Evolutionary conservation across 2,797 vertebrate genomes (phyloP), one percentile per base, ranked within the genome.

Genomic region (Semotilus atromaculatus): DNA sequence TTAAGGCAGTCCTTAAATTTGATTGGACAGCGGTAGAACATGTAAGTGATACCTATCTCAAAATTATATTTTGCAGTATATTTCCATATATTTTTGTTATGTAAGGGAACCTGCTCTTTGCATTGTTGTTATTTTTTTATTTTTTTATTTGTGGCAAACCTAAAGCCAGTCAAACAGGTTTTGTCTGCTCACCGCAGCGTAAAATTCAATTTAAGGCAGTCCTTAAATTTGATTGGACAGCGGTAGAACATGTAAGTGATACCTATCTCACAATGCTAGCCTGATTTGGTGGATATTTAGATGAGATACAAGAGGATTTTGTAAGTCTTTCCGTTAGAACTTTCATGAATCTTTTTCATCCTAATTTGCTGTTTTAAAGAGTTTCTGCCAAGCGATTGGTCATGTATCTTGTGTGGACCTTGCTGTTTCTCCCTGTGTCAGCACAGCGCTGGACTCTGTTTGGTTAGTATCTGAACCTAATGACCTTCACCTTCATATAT

Each of bases 391-490:
- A 75, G 19, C 29, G 1, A 75, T 1, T 53, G 11, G 36, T 36
- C 11, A 55, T 55, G 73, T 36, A 75, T 55, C 11, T 75, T 55
- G 2, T 55, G 5, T 75, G 73, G 73, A 36, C 31, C 7, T 75
- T 94, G 85, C 87, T 93, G 19, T 85, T 94, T 84, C 80, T 90
- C 26, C 23, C 38, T 36, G 70, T 78, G 1, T 83, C 86, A 64
- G 88, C n/a, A 82, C 81, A 79, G 4, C 78, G 3, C 7, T 85
- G 90, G 0, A 38, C 73, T 40, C 0, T 87, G 0, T 88, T 92
- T 76, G 66, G 94, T 95, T 45, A 94, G 93, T 95, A 82, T 48
- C 16, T 29, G 34, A 68, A 55, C 3, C 23, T 34, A 21, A 64
- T 64, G 26, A 16, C 1, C 1, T 29, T 26, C 26, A 58, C 16